Evolutionary conservation across 2,888 invertebrate species (phyloP).

Genomic region (Macrosiphum euphorbiae): DNA sequence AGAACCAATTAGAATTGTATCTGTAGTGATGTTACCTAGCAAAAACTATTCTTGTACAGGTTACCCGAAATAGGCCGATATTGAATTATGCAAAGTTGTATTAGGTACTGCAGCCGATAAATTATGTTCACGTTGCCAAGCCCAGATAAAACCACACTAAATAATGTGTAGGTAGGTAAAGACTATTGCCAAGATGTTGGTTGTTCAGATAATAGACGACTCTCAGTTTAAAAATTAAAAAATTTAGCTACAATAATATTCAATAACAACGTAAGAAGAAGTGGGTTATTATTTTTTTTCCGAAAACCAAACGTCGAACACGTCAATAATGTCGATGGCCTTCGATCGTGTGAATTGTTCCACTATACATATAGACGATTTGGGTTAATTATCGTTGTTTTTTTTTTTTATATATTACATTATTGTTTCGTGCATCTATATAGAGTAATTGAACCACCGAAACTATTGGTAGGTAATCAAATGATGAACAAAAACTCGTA

Average conservation of each 20-base stretch:
- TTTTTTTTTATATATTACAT: background rate
- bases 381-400: background rate
- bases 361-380: background rate
- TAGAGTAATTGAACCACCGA: background rate
- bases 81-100: background rate
- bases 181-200: background rate
- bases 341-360: background rate
- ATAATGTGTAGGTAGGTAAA: background rate
- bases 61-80: background rate
- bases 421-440: background rate
- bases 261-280: background rate
- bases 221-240: background rate
- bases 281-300: background rate
- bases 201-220: background rate
- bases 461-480: background rate
- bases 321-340: background rate
- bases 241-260: background rate
- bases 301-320: background rate
- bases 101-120: background rate
- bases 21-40: background rate
- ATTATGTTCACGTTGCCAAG: background rate
- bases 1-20: background rate
- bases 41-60: background rate
- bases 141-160: background rate
- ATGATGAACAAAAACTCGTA: background rate